Percentiles rank a stretch among this genome's conserved stretches.
Evolutionary conservation across 2,888 invertebrate species (phyloP).

Genomic region (Steinernema hermaphroditum): DNA sequence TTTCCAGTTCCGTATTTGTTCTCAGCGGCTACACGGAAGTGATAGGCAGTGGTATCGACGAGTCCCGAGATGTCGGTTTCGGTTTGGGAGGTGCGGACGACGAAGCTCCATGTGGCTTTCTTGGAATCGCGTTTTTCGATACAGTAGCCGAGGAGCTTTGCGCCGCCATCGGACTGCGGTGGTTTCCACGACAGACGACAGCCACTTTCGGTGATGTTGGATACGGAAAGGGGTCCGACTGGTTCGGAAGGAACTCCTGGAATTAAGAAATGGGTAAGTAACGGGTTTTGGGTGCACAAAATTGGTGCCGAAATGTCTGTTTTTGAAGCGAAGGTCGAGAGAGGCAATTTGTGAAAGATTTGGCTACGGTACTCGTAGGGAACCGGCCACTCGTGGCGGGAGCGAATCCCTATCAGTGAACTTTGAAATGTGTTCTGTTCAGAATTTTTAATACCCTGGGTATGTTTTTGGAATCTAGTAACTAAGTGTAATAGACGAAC

Average conservation of each 20-base stretch:
- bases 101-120: slow-evolving; percentile 44
- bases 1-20: slow-evolving; percentile 72
- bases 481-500: slow-evolving; percentile 69
- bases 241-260: slow-evolving; percentile 52
- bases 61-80: slow-evolving; percentile 40
- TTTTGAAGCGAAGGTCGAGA: too few species aligned
- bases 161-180: slow-evolving; percentile 53
- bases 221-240: slow-evolving; percentile 46
- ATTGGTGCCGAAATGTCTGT: too few species aligned
- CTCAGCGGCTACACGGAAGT: slow-evolving; percentile 90
- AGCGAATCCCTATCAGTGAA: too few species aligned
- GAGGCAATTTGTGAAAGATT: too few species aligned
- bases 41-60: slow-evolving; percentile 77
- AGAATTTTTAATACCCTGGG: too few species aligned
- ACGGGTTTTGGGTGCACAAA: too few species aligned
- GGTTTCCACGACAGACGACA: slow-evolving; percentile 49
- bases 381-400: too few species aligned
- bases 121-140: slow-evolving; percentile 53
- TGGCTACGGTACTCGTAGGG: too few species aligned
- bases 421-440: too few species aligned
- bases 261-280: not conserved
- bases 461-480: not conserved
- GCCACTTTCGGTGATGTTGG: slow-evolving; percentile 39
- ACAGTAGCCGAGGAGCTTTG: slow-evolving; percentile 52
- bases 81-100: slow-evolving; percentile 47